Evolutionary conservation across 1,140 invertebrate species (phyloP).

Genomic region (Aphis gossypii): DNA sequence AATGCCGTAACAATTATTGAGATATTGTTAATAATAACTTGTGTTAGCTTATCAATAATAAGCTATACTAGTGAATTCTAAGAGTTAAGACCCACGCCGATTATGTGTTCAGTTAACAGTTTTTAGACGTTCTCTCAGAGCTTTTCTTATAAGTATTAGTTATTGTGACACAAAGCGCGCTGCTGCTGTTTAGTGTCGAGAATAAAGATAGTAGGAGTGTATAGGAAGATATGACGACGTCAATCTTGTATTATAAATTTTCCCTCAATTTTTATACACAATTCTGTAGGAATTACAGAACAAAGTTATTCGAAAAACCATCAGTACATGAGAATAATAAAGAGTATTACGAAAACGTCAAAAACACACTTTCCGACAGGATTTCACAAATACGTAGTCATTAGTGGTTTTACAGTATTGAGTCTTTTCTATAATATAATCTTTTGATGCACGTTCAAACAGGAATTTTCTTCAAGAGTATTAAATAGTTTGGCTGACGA

Average conservation of each 20-base stretch:
- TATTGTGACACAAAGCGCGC: too few species aligned
- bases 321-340: background rate
- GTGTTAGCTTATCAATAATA: background rate
- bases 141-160: background rate
- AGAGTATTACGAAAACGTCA: slow-evolving; percentile 7
- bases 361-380: background rate
- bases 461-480: background rate
- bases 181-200: background rate
- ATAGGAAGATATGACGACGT: too few species aligned
- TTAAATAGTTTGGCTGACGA: background rate
- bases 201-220: background rate
- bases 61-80: background rate
- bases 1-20: background rate
- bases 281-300: background rate
- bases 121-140: background rate
- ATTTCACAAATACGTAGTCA: background rate
- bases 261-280: background rate
- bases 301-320: background rate
- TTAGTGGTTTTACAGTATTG: background rate
- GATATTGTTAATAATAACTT: background rate
- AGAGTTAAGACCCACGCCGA: background rate
- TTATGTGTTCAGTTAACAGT: background rate
- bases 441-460: background rate
- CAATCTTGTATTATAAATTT: background rate
- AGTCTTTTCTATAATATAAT: background rate